Evolutionary conservation across 1,140 invertebrate genomes (phyloP).

Genomic region (Mya arenaria): DNA sequence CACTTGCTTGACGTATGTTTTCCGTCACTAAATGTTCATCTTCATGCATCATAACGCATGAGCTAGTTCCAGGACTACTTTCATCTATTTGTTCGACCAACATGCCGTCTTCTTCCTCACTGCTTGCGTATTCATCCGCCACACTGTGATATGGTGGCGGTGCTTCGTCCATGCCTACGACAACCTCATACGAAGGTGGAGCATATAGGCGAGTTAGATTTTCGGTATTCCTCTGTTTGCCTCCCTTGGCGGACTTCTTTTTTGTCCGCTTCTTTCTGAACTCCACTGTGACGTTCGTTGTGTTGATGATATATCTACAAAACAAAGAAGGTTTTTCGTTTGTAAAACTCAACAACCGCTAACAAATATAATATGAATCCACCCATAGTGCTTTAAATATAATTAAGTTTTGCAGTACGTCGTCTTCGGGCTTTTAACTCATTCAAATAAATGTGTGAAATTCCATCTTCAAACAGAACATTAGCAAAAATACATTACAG

Average conservation of each 20-base stretch:
- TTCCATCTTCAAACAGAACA: too few relatives aligned
- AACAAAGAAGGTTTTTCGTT: not conserved
- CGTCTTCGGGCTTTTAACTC: too few relatives aligned
- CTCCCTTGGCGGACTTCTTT: not conserved
- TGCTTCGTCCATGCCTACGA: slow-evolving; percentile 41
- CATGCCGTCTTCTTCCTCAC: slow-evolving; percentile 4
- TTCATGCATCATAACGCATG: not conserved
- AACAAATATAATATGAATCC: too few relatives aligned
- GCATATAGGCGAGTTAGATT: slow-evolving; percentile 22
- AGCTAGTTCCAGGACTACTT: not conserved
- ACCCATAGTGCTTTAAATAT: too few relatives aligned
- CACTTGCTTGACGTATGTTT: not conserved
- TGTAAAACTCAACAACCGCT: too few relatives aligned
- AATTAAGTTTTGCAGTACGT: too few relatives aligned
- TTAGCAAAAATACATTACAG: too few relatives aligned
- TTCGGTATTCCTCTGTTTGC: not conserved
- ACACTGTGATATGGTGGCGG: slow-evolving; percentile 39
- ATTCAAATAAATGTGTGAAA: too few relatives aligned
- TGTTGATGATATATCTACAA: slow-evolving; percentile 33
- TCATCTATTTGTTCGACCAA: not conserved
- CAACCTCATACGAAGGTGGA: slow-evolving; percentile 51
- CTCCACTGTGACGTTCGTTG: slow-evolving; percentile 21
- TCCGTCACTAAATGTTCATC: not conserved
- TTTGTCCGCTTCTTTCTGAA: slow-evolving; percentile 29
- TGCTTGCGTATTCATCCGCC: not conserved